Conservation (phyloP, 1,140 invertebrate species). For the Drosophila pseudoobscura region DNA sequence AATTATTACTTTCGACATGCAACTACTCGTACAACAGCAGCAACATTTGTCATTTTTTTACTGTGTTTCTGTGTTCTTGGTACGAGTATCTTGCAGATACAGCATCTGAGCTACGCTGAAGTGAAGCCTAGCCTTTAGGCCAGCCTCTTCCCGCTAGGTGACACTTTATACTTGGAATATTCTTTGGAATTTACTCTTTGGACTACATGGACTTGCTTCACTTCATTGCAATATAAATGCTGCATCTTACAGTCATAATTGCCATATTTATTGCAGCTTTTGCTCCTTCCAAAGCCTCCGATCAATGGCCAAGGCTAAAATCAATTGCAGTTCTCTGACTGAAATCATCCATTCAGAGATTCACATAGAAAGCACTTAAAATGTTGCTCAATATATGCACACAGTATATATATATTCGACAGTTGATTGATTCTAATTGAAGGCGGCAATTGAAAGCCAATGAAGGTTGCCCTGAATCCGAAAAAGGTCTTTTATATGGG, state of each 20-base stretch:
- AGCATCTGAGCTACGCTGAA: neutral
- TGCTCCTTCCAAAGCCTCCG: constrained; percentile 1
- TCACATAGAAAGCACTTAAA: constrained; percentile 38
- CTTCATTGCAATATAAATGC: neutral
- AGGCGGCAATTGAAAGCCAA: constrained; percentile 30
- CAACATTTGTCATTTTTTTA: constrained; percentile 18
- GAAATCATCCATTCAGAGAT: constrained; percentile 9
- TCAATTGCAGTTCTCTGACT: constrained; percentile 16
- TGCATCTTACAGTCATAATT: constrained; percentile 13
- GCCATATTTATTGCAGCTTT: neutral
- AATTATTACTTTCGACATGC: constrained; percentile 81
- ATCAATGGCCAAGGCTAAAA: constrained; percentile 8
- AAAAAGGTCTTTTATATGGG: constrained; percentile 26
- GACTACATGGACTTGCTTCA: too few species aligned
- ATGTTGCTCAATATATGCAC: constrained; percentile 18
- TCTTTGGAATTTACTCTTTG: too few species aligned
- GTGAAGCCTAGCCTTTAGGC: too few species aligned
- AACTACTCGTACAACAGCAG: constrained; percentile 36
- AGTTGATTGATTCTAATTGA: constrained; percentile 49
- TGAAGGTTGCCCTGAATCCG: constrained; percentile 8
- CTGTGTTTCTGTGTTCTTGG: constrained; percentile 4
- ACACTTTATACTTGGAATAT: too few species aligned
- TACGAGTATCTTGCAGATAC: too few species aligned
- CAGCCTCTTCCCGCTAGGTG: too few species aligned
- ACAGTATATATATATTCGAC: constrained; percentile 22